Base-by-base conservation (phyloP, 2,888 invertebrate species). In the Lycia hirtaria region DNA sequence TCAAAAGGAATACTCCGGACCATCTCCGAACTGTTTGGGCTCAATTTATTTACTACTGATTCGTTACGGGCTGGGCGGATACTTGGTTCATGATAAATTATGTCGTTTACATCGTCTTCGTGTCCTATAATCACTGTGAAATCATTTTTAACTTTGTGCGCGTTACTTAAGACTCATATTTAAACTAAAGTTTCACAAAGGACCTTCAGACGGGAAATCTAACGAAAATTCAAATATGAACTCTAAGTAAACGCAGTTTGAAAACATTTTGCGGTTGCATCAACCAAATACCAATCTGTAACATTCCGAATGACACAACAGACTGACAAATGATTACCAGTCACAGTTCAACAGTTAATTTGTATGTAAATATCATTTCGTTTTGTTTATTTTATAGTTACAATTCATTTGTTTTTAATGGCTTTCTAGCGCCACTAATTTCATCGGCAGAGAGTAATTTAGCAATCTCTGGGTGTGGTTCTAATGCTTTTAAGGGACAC, bases 31-130 rank as follows among this genome's bases (percentile, higher is more conserved):
- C 84, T 83, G 80, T 83, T 87, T 87, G 84, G 87, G 85, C 88
- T 90, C 89, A 87, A 88, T 89, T 89, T 90, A 88, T 89, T 89
- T 89, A 90, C 88, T 83, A 87, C 84, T 76, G 82, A 90, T 90
- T 90, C 83, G 90, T 88, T 90, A 85, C 81, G 83, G 83, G 75
- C 80, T 82, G 90, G 90, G 91, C 90, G 90, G 87, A 89, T 89
- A 90, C 89, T 90, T 90, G 85, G 72, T 72, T 75, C 83, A 89
- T 91, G 91, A 91, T 91, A 87, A 91, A 91, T 91, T 83, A 81
- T 82, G 76, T 69, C 69, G 81, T 82, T 72, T 75, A 88, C 84
- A 85, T 88, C 83, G 83, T 83, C 77, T 79, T 75, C 74, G 65
- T 68, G 64, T 74, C 65, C 63, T 63, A 32, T 55, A 47, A 53